Evolutionary conservation across 2,797 vertebrate genomes (phyloP).

Genomic region (Sebastiscus tertius): DNA sequence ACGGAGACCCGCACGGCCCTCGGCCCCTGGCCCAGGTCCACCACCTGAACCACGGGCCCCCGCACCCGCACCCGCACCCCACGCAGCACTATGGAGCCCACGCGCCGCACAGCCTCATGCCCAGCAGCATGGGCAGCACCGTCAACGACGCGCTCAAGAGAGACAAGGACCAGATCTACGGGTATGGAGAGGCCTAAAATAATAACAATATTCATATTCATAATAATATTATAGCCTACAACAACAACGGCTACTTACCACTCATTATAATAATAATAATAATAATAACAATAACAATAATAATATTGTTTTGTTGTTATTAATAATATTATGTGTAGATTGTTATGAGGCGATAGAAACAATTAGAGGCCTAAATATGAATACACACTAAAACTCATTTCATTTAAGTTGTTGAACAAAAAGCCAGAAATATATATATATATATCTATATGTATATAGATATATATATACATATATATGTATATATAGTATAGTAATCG

Average conservation of each 20-base stretch:
- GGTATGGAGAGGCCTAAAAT: constrained; percentile 75
- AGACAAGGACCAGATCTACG: constrained; percentile 97
- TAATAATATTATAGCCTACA: too few species aligned
- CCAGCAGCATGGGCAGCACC: constrained; percentile 90
- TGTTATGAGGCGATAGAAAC: background rate
- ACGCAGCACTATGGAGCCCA: constrained; percentile 94
- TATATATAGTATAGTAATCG: too few species aligned
- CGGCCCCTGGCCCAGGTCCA: constrained; percentile 91
- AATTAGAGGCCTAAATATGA: background rate
- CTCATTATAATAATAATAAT: too few species aligned
- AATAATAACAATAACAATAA: too few species aligned
- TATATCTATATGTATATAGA: too few species aligned
- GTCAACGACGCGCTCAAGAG: constrained; percentile 93
- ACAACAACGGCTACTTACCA: too few species aligned
- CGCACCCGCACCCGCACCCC: constrained; percentile 84
- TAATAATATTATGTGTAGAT: background rate
- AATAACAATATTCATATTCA: background rate
- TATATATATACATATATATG: too few species aligned
- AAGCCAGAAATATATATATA: background rate
- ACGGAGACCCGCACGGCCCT: constrained; percentile 93
- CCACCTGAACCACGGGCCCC: constrained; percentile 92
- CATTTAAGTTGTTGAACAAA: background rate
- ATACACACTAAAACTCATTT: background rate
- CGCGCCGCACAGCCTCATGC: constrained; percentile 92
- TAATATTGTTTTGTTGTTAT: background rate